Evolutionary conservation across 1,140 invertebrate species (phyloP).

Genomic region (Macrostomum lignano): DNA sequence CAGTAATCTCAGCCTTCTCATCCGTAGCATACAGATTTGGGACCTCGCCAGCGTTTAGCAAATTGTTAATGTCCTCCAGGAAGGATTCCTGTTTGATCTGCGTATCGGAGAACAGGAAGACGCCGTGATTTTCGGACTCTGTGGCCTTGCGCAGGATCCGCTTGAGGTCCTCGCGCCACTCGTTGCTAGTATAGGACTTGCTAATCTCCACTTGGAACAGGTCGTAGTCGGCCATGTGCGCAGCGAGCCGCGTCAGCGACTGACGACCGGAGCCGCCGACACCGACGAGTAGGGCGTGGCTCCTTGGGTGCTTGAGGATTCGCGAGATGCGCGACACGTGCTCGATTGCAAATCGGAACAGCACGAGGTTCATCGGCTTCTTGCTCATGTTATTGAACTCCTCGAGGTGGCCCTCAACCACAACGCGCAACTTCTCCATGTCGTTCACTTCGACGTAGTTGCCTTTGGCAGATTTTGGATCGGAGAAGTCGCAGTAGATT

Average conservation of each 20-base stretch:
- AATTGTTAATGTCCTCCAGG: constrained; percentile 67
- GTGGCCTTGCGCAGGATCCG: constrained; percentile 24
- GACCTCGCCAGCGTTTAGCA: constrained; percentile 70
- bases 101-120: constrained; percentile 62
- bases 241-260: constrained; percentile 24
- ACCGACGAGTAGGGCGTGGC: constrained; percentile 26
- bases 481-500: constrained; percentile 74
- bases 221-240: constrained; percentile 29
- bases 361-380: constrained; percentile 77
- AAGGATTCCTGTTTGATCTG: constrained; percentile 76
- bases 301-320: constrained; percentile 25
- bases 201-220: constrained; percentile 25
- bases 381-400: constrained; percentile 86
- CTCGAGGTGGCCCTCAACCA: constrained; percentile 60
- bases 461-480: constrained; percentile 60
- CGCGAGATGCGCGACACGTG: constrained; percentile 28
- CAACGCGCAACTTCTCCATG: constrained; percentile 44
- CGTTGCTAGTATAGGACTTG: constrained; percentile 23
- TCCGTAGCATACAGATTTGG: constrained; percentile 61
- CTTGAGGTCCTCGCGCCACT: constrained; percentile 27
- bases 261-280: constrained; percentile 28
- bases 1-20: constrained; percentile 65
- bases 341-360: constrained; percentile 38
- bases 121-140: constrained; percentile 46
- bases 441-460: constrained; percentile 61